These are phyloP conservation scores for Muschampia plurimacula DNA, from an alignment of 2,888 invertebrate genomes.

Conservation along the genomic window DNA sequence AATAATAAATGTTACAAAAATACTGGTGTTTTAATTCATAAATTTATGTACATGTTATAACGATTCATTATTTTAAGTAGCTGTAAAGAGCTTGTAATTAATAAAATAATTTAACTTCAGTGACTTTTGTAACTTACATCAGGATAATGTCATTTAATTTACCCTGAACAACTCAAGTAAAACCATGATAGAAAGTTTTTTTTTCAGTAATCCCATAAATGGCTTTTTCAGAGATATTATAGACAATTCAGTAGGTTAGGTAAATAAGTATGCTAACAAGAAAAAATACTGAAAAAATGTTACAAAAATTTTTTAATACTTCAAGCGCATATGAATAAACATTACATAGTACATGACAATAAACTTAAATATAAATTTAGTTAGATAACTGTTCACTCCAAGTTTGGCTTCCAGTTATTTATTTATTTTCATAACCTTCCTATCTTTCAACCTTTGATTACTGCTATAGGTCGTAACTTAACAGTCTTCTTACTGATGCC, in stretches of 20 bases:
- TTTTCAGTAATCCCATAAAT: neutral
- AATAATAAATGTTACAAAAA: slow-evolving; percentile 45
- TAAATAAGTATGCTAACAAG: neutral
- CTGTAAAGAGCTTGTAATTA: slow-evolving; percentile 23
- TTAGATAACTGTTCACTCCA: neutral
- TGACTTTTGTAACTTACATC: neutral
- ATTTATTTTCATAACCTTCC: neutral
- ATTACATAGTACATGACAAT: neutral
- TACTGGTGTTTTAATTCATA: slow-evolving; percentile 35
- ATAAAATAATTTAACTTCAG: neutral
- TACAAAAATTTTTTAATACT: slow-evolving; percentile 14
- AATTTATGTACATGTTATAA: too few species aligned
- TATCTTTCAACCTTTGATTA: slow-evolving; percentile 94
- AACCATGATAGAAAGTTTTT: neutral
- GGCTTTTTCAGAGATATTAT: neutral
- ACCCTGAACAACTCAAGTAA: neutral
- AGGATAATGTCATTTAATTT: neutral
- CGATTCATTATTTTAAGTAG: too few species aligned
- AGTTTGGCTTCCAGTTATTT: neutral
- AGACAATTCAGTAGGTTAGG: neutral
- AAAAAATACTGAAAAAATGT: slow-evolving; percentile 6
- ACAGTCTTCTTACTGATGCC: slow-evolving; percentile 99
- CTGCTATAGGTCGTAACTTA: slow-evolving; percentile 98
- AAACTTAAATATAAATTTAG: neutral
- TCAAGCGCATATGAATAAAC: neutral